Conservation (phyloP, 2,888 invertebrate genomes). For the Isoperla grammatica region DNA sequence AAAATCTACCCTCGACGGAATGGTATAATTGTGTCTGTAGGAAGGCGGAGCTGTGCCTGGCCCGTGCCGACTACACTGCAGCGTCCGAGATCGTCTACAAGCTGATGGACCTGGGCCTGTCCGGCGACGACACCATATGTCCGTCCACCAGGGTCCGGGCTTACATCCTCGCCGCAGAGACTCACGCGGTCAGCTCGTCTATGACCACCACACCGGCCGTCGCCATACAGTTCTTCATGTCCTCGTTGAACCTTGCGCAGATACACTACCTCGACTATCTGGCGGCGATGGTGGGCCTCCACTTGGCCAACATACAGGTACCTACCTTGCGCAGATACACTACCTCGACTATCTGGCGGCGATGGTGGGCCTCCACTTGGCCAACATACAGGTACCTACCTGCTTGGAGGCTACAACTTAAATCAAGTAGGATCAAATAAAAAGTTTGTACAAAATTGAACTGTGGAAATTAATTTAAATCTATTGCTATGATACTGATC, state of each 20-base stretch:
- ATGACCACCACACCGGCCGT: slow-evolving; percentile 28
- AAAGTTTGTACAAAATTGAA: no score
- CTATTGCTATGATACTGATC: no score
- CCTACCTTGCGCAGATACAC: slow-evolving; percentile 60
- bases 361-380: slow-evolving; percentile 70
- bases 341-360: slow-evolving; percentile 73
- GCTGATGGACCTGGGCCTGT: slow-evolving; percentile 50
- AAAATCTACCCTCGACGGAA: no score
- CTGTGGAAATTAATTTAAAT: no score
- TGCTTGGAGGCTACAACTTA: no score
- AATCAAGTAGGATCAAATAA: no score
- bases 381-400: slow-evolving; percentile 56
- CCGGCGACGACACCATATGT: slow-evolving; percentile 45
- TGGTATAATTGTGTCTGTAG: slow-evolving; percentile 35
- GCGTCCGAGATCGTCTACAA: slow-evolving; percentile 46
- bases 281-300: slow-evolving; percentile 66
- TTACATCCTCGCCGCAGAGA: slow-evolving; percentile 62
- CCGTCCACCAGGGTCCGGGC: slow-evolving; percentile 56
- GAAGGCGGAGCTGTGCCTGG: slow-evolving; percentile 42
- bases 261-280: slow-evolving; percentile 73
- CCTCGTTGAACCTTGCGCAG: slow-evolving; percentile 68
- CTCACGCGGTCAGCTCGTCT: slow-evolving; percentile 48
- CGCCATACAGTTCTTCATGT: slow-evolving; percentile 50
- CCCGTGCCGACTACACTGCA: slow-evolving; percentile 43
- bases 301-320: slow-evolving; percentile 69